phyloP scores from a whole-genome alignment of 2,888 invertebrate species.

The Prosapia bicincta region DNA sequence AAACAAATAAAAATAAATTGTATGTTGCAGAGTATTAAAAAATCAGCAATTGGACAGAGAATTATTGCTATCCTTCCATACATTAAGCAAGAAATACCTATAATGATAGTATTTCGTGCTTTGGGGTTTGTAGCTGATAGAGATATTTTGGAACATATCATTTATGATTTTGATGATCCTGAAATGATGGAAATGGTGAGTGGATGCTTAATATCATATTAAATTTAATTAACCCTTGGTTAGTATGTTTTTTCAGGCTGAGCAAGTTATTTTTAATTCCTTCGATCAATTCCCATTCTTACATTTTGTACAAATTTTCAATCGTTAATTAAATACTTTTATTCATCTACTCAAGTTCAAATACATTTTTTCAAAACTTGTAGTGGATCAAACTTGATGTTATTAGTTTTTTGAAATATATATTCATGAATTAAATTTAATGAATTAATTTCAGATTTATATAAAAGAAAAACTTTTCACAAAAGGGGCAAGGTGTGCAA shows the following conservation, averaged over 20 bases:
- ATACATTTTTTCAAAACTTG: too few relatives aligned
- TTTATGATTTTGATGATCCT: constrained; percentile 99
- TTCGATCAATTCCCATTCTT: not conserved
- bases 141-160: constrained; percentile 98
- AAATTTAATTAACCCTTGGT: not conserved
- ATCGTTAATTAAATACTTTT: too few relatives aligned
- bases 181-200: constrained; percentile 99
- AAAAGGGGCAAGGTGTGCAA: too few relatives aligned
- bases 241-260: too few relatives aligned
- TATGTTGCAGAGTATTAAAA: constrained; percentile 79
- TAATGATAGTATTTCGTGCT: constrained; percentile 99
- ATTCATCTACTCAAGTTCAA: too few relatives aligned
- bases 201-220: not conserved
- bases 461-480: too few relatives aligned
- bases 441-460: too few relatives aligned
- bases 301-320: too few relatives aligned
- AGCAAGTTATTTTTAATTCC: not conserved
- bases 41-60: constrained; percentile 97
- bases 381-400: too few relatives aligned
- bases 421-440: too few relatives aligned
- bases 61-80: constrained; percentile 98
- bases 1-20: not conserved
- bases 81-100: constrained; percentile 98
- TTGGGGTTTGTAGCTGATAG: constrained; percentile 98
- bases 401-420: too few relatives aligned